Percentiles rank a stretch among this genome's conserved stretches.
Conservation (phyloP, 2,797 vertebrate species). For the Eulemur coronatus region DNA sequence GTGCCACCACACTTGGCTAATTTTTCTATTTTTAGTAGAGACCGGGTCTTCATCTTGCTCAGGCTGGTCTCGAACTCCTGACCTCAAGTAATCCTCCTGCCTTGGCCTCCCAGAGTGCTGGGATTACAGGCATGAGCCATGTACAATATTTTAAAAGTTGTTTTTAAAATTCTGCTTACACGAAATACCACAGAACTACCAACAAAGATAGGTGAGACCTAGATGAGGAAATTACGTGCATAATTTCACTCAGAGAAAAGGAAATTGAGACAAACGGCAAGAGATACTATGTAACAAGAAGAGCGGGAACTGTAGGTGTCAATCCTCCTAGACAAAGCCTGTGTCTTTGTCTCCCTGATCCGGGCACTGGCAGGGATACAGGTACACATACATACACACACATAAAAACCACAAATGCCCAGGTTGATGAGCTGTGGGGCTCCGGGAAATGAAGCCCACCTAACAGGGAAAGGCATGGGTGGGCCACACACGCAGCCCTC, state of each 20-base stretch:
- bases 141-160: neutral
- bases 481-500: neutral
- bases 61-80: too few species aligned
- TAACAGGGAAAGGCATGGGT: neutral
- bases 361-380: too few species aligned
- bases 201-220: neutral
- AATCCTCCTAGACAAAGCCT: neutral
- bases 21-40: too few species aligned
- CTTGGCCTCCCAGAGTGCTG: too few species aligned
- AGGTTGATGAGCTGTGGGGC: neutral
- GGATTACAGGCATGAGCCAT: too few species aligned
- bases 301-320: too few species aligned
- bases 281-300: neutral
- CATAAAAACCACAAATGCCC: neutral
- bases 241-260: neutral
- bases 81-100: too few species aligned
- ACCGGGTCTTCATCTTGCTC: too few species aligned
- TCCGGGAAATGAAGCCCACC: neutral
- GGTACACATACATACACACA: fast-evolving
- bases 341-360: fast-evolving
- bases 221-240: neutral
- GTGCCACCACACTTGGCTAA: too few species aligned
- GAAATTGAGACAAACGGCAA: neutral
- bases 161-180: neutral
- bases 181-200: neutral